Evolutionary conservation across 2,888 invertebrate genomes (phyloP).

Genomic region (Drosophila vallismaia): DNA sequence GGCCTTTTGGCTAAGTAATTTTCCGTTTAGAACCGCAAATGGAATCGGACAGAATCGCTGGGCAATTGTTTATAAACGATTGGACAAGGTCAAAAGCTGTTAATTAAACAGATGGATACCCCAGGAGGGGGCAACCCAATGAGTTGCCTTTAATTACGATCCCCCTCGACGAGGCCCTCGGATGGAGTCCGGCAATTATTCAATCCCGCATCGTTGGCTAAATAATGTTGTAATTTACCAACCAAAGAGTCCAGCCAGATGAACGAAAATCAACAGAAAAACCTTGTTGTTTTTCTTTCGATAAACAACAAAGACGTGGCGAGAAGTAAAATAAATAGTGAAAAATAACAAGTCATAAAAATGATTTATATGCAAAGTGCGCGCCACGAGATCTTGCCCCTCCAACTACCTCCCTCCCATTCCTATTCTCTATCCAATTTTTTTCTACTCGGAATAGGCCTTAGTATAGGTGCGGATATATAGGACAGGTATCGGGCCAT

Average conservation of each 20-base stretch:
- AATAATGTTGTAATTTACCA: conserved; percentile 75
- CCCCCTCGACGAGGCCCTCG: conserved; percentile 31
- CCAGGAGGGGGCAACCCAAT: conserved; percentile 26
- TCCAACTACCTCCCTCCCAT: conserved; percentile 3
- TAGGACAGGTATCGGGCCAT: conserved; percentile 9
- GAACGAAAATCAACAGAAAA: conserved; percentile 37
- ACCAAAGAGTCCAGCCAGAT: conserved; percentile 28
- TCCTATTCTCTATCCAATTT: neutral
- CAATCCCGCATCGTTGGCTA: conserved; percentile 45
- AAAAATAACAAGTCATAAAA: conserved; percentile 80
- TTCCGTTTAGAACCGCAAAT: conserved; percentile 24
- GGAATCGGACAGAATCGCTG: conserved; percentile 15
- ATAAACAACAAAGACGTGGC: conserved; percentile 59
- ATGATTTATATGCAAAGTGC: conserved; percentile 80
- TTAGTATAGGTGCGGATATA: conserved; percentile 20
- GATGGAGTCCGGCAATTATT: conserved; percentile 48
- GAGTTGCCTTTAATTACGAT: conserved; percentile 45
- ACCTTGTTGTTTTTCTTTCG: conserved; percentile 49
- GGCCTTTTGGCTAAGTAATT: conserved; percentile 7
- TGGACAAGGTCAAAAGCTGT: conserved; percentile 51
- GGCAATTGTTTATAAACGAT: conserved; percentile 52
- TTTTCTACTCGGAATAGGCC: conserved; percentile 16
- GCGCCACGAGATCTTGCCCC: conserved; percentile 50
- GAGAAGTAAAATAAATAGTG: conserved; percentile 73
- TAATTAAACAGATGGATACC: conserved; percentile 46